Percentiles rank a stretch among this genome's conserved stretches.
These are phyloP conservation scores for Platycheirus albimanus DNA, from an alignment of 2,888 invertebrate genomes.

Conservation along the genomic window DNA sequence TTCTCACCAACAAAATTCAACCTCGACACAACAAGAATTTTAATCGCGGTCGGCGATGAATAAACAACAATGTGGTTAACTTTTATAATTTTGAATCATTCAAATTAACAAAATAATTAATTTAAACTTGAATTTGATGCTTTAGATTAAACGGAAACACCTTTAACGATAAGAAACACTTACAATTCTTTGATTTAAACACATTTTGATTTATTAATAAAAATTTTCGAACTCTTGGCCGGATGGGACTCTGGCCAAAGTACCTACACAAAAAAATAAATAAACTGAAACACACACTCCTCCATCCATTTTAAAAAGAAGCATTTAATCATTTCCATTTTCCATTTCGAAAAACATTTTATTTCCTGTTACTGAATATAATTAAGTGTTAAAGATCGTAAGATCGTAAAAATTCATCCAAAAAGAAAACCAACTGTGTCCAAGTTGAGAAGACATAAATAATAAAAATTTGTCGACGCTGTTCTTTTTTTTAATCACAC, in stretches of 20 bases:
- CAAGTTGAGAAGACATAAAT: conserved; percentile 14
- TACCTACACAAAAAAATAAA: background rate
- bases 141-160: conserved; percentile 1
- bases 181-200: background rate
- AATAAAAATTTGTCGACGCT: conserved; percentile 7
- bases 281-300: conserved; percentile 9
- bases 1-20: too few species aligned
- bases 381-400: conserved; percentile 59
- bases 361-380: conserved; percentile 50
- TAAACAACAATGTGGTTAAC: too few species aligned
- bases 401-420: conserved; percentile 42
- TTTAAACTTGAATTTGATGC: background rate
- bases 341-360: conserved; percentile 21
- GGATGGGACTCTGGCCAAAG: background rate
- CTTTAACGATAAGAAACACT: conserved; percentile 2
- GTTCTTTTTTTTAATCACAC: conserved; percentile 1
- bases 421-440: background rate
- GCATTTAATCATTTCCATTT: conserved; percentile 30
- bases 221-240: background rate
- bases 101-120: conserved; percentile 19
- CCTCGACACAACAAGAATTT: too few species aligned
- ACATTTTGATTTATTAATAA: conserved; percentile 13
- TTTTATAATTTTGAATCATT: background rate
- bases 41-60: too few species aligned
- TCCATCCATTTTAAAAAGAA: conserved; percentile 22